These are phyloP conservation scores for Pterocles gutturalis DNA, from an alignment of 2,113 vertebrate genomes.

Conservation along the genomic window DNA sequence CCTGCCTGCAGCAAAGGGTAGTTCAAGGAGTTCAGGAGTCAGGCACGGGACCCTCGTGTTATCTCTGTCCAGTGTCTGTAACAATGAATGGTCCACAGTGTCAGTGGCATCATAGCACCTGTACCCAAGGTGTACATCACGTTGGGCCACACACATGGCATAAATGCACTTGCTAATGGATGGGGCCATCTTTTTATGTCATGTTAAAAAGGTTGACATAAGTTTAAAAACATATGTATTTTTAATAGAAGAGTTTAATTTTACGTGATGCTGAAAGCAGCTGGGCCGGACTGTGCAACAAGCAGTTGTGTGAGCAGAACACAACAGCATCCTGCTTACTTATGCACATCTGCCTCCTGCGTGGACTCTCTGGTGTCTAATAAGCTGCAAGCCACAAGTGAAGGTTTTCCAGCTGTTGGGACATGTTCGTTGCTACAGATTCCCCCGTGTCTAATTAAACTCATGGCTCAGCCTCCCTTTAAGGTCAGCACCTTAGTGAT, in stretches of 20 bases:
- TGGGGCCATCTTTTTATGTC: background rate
- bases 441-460: slow-evolving; percentile 14
- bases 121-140: background rate
- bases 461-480: background rate
- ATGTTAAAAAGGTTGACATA: rapidly evolving
- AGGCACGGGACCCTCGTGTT: rapidly evolving
- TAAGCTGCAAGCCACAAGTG: background rate
- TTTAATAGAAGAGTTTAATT: background rate
- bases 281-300: background rate
- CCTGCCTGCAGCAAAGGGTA: background rate
- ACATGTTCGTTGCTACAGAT: background rate
- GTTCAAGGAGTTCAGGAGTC: background rate
- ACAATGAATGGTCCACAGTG: rapidly evolving
- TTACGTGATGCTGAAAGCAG: background rate
- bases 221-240: background rate
- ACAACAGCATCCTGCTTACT: background rate
- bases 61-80: rapidly evolving
- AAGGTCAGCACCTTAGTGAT: no score
- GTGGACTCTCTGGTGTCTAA: background rate
- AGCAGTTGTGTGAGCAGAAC: background rate
- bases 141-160: background rate
- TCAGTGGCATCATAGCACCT: background rate
- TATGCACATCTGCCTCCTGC: background rate
- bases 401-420: slow-evolving; percentile 23
- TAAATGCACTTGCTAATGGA: background rate